Conservation (phyloP, 2,888 invertebrate genomes). For the Endomychus coccineus region DNA sequence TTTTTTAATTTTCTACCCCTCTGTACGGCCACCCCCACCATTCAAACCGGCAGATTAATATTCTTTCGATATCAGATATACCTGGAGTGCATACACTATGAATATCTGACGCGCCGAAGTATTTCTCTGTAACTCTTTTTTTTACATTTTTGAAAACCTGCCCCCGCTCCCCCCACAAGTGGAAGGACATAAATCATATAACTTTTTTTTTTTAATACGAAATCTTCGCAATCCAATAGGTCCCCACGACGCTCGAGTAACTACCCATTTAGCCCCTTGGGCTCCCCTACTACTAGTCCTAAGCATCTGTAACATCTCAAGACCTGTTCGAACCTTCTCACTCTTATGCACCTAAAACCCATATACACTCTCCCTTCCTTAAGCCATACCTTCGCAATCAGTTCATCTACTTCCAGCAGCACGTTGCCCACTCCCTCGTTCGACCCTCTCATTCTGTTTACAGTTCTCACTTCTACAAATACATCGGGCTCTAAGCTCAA, state of each 20-base stretch:
- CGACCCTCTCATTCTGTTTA: too few relatives aligned
- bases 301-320: too few relatives aligned
- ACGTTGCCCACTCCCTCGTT: too few relatives aligned
- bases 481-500: too few relatives aligned
- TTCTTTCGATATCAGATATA: slow-evolving; percentile 16
- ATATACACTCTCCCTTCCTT: too few relatives aligned
- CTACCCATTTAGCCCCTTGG: slow-evolving; percentile 1
- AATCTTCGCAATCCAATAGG: slow-evolving; percentile 2
- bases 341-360: too few relatives aligned
- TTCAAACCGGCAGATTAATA: slow-evolving; percentile 21
- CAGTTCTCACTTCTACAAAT: too few relatives aligned
- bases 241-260: slow-evolving; percentile 4
- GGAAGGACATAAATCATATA: slow-evolving; percentile 2
- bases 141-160: slow-evolving; percentile 1
- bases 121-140: slow-evolving; percentile 10
- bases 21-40: slow-evolving; percentile 16
- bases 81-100: slow-evolving; percentile 16
- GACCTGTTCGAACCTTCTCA: too few relatives aligned
- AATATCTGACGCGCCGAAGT: slow-evolving; percentile 18
- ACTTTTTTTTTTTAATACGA: neutral
- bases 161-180: neutral
- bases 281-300: slow-evolving; percentile 7
- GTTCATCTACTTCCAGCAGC: too few relatives aligned
- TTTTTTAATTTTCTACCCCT: slow-evolving; percentile 14
- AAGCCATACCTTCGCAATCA: too few relatives aligned